phyloP scores from a whole-genome alignment of 2,888 invertebrate genomes.

The Axea sp. region DNA sequence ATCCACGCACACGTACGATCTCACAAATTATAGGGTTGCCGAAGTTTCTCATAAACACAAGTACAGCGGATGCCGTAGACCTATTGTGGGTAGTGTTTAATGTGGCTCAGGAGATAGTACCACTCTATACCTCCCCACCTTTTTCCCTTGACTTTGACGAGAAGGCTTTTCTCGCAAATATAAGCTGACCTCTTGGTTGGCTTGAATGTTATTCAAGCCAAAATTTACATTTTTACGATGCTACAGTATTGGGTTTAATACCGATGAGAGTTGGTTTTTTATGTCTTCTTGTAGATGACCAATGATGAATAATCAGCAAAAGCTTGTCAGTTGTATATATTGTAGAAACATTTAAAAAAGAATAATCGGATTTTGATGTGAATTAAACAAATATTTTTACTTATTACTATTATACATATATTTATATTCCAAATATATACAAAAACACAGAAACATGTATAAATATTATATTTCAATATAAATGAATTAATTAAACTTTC shows the following conservation, averaged over 20 bases:
- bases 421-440: no score
- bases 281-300: no score
- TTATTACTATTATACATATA: no score
- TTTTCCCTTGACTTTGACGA: background rate
- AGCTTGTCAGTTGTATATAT: no score
- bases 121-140: slow-evolving; percentile 58
- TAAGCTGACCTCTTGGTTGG: slow-evolving; percentile 10
- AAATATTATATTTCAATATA: no score
- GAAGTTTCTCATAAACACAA: slow-evolving; percentile 62
- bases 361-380: no score
- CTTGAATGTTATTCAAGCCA: slow-evolving; percentile 8
- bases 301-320: no score
- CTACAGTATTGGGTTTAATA: slow-evolving; percentile 33
- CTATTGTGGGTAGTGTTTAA: slow-evolving; percentile 67
- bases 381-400: no score
- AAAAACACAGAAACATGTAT: no score
- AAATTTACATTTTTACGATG: slow-evolving; percentile 19
- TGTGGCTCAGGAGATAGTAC: slow-evolving; percentile 65
- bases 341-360: no score
- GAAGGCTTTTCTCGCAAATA: background rate
- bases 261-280: slow-evolving; percentile 71
- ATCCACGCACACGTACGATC: slow-evolving; percentile 30
- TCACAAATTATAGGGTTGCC: slow-evolving; percentile 60
- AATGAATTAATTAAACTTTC: no score
- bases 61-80: slow-evolving; percentile 44